phyloP scores from a whole-genome alignment of 1,140 invertebrate genomes.

The Drosophila takahashii region DNA sequence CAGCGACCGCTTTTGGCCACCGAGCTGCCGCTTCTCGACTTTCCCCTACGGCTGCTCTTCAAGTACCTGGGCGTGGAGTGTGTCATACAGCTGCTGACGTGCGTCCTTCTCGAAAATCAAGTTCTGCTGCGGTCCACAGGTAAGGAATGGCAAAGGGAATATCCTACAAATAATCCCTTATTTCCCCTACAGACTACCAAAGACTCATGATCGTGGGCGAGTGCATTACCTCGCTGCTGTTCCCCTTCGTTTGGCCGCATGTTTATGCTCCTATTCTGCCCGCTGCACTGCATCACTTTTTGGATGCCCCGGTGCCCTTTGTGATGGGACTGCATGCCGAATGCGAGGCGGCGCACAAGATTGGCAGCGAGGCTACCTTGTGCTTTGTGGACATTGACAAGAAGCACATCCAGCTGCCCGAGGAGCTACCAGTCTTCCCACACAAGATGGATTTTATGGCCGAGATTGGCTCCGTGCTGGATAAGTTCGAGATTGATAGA shows the following conservation, averaged over 20 bases:
- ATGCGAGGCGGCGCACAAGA: slow-evolving; percentile 85
- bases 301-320: slow-evolving; percentile 99
- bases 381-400: slow-evolving; percentile 99
- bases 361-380: slow-evolving; percentile 92
- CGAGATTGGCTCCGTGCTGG: slow-evolving; percentile 93
- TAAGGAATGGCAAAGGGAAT: slow-evolving; percentile 80
- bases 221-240: slow-evolving; percentile 94
- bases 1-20: slow-evolving; percentile 89
- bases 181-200: slow-evolving; percentile 91
- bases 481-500: slow-evolving; percentile 87
- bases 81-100: slow-evolving; percentile 97
- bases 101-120: slow-evolving; percentile 98
- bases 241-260: slow-evolving; percentile 99
- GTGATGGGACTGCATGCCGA: slow-evolving; percentile 95
- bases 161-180: neutral
- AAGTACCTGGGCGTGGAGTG: slow-evolving; percentile 94
- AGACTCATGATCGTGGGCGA: slow-evolving; percentile 98
- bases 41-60: slow-evolving; percentile 95
- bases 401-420: slow-evolving; percentile 95
- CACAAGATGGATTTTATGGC: slow-evolving; percentile 93
- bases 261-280: slow-evolving; percentile 99
- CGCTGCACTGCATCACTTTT: slow-evolving; percentile 96
- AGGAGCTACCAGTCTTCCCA: slow-evolving; percentile 97
- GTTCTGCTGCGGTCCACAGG: slow-evolving; percentile 96
- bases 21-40: slow-evolving; percentile 97